Conservation (phyloP, 2,113 vertebrate species). For the Dendrocopos noguchii region DNA sequence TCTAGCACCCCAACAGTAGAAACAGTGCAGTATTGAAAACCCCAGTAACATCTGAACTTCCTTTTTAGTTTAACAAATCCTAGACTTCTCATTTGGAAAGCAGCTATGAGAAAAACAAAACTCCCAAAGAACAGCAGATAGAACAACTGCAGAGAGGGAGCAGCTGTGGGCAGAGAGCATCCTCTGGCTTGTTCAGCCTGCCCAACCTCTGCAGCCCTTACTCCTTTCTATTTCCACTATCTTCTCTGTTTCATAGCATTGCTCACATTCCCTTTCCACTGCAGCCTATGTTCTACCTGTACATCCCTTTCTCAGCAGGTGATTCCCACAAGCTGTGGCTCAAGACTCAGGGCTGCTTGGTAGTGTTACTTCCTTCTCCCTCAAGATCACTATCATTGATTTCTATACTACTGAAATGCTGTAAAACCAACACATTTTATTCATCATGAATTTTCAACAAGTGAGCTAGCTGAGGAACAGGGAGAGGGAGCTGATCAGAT, state of each 20-base stretch:
- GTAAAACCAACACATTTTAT: not conserved
- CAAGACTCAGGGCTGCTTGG: not conserved
- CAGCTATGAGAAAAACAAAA: not conserved
- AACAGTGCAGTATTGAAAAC: fast-evolving
- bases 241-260: not conserved
- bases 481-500: not conserved
- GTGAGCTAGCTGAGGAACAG: not conserved
- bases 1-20: not conserved
- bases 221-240: not conserved
- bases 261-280: not conserved
- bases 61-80: not conserved
- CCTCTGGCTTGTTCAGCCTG: not conserved
- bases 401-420: not conserved
- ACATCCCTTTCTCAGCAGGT: not conserved
- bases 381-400: not conserved
- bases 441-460: not conserved
- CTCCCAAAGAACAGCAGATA: not conserved
- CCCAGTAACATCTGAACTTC: not conserved
- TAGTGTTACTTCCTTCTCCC: not conserved
- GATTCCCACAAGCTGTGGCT: not conserved
- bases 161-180: not conserved
- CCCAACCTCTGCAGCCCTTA: not conserved
- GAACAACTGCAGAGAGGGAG: not conserved
- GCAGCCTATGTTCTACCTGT: not conserved
- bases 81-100: not conserved